Evolutionary conservation across 1,140 invertebrate species (phyloP).

Genomic region (Dryas iulia): DNA sequence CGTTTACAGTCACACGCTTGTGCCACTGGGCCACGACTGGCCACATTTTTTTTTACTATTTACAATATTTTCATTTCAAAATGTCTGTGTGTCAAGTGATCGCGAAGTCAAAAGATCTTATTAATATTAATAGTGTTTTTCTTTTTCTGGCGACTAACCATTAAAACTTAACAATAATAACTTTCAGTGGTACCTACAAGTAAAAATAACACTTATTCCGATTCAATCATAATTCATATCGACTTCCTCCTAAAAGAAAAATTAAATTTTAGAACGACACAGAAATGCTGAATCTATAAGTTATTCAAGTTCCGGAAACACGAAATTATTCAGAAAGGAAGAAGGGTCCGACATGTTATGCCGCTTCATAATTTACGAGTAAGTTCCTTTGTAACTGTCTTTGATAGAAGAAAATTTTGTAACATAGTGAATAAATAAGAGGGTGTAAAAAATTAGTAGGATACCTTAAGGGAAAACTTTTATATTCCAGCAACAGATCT

Average conservation of each 20-base stretch:
- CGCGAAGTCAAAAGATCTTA: too few species aligned
- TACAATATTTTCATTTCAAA: too few species aligned
- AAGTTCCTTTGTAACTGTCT: slow-evolving; percentile 42
- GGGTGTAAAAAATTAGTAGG: slow-evolving; percentile 14
- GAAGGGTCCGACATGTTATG: slow-evolving; percentile 51
- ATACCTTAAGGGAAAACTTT: slow-evolving; percentile 8
- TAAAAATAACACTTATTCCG: background rate
- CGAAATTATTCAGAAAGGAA: slow-evolving; percentile 69
- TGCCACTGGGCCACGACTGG: too few species aligned
- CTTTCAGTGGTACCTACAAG: too few species aligned
- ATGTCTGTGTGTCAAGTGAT: too few species aligned
- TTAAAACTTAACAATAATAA: too few species aligned
- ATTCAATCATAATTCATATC: slow-evolving; percentile 8
- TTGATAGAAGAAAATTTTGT: slow-evolving; percentile 26
- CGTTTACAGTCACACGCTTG: too few species aligned
- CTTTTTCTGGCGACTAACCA: too few species aligned
- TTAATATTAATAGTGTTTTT: too few species aligned
- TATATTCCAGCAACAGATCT: background rate
- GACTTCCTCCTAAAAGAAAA: slow-evolving; percentile 32
- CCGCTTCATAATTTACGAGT: slow-evolving; percentile 58
- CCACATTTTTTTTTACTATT: too few species aligned
- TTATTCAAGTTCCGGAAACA: slow-evolving; percentile 66
- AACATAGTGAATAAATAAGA: slow-evolving; percentile 28
- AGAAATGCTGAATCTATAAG: slow-evolving; percentile 50
- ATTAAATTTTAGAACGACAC: slow-evolving; percentile 56